phyloP scores from a whole-genome alignment of 2,113 vertebrate genomes.

The Motacilla alba region DNA sequence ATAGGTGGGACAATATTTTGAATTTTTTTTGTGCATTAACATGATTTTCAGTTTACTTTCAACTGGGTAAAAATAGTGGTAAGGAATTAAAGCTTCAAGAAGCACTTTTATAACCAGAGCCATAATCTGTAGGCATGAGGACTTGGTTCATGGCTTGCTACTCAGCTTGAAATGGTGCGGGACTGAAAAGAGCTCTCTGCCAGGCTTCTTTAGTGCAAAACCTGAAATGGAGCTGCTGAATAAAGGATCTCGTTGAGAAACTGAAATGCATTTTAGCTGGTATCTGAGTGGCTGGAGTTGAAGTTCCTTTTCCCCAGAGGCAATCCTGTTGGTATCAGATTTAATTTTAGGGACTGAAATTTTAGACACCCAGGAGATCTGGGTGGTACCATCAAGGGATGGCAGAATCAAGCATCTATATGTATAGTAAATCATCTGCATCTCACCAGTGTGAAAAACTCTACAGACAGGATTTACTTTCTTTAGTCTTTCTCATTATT shows the following conservation, averaged over 20 bases:
- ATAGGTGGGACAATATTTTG: background rate
- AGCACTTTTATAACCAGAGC: background rate
- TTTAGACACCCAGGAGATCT: background rate
- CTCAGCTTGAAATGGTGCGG: accelerated
- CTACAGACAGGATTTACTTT: background rate
- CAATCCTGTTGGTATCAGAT: background rate
- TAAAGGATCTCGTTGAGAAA: background rate
- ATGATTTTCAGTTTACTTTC: background rate
- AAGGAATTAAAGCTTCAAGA: background rate
- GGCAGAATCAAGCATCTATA: background rate
- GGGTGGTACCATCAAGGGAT: background rate
- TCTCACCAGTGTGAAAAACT: background rate
- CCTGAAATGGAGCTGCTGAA: background rate
- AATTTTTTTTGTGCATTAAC: background rate
- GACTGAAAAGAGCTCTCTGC: background rate
- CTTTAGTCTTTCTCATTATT: background rate
- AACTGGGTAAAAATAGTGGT: background rate
- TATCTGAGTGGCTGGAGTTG: background rate
- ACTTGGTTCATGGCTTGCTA: background rate
- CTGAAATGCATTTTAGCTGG: background rate
- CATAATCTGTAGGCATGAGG: background rate
- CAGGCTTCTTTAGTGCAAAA: background rate
- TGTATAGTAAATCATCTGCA: background rate
- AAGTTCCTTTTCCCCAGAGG: background rate
- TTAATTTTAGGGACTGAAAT: background rate